phyloP scores from a whole-genome alignment of 1,140 invertebrate species.

The Megalopta genalis region DNA sequence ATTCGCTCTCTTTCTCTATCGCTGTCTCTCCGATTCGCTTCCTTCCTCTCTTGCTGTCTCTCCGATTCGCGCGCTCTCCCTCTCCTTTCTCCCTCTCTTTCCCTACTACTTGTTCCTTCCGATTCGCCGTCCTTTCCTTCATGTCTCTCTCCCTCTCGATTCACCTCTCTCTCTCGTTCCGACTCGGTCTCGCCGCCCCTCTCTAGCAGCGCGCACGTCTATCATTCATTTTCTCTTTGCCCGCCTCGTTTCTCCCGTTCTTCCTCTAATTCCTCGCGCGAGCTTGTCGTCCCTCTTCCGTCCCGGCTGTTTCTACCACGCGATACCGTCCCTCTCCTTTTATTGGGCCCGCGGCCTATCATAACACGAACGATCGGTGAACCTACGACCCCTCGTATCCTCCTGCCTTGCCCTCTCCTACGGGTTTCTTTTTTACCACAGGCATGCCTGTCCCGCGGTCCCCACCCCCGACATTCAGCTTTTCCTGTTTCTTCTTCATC shows the following conservation, averaged over 20 bases:
- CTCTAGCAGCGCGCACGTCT: too few relatives aligned
- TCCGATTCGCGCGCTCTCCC: too few relatives aligned
- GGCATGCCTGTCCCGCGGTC: not conserved
- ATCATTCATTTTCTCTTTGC: constrained; percentile 38
- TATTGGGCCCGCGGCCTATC: constrained; percentile 63
- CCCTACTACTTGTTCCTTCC: constrained; percentile 6
- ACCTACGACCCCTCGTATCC: constrained; percentile 53
- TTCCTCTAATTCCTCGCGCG: constrained; percentile 19
- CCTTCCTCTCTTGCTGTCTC: not conserved
- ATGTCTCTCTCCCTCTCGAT: not conserved
- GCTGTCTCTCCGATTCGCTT: not conserved
- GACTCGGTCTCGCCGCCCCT: too few relatives aligned
- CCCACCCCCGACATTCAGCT: not conserved
- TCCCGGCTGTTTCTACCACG: constrained; percentile 38
- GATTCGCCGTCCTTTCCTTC: not conserved
- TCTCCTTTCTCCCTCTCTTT: constrained; percentile 23
- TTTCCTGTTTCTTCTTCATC: constrained; percentile 9
- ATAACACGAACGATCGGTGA: constrained; percentile 65
- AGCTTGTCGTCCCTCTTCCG: constrained; percentile 28
- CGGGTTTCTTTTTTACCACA: not conserved
- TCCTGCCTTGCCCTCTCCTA: constrained; percentile 32
- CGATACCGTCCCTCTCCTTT: constrained; percentile 45
- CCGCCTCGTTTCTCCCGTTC: constrained; percentile 8
- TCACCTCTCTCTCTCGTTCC: not conserved
- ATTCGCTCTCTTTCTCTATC: too few relatives aligned